Conservation (phyloP, 2,888 invertebrate species). For the Ceratothoa steindachneri region DNA sequence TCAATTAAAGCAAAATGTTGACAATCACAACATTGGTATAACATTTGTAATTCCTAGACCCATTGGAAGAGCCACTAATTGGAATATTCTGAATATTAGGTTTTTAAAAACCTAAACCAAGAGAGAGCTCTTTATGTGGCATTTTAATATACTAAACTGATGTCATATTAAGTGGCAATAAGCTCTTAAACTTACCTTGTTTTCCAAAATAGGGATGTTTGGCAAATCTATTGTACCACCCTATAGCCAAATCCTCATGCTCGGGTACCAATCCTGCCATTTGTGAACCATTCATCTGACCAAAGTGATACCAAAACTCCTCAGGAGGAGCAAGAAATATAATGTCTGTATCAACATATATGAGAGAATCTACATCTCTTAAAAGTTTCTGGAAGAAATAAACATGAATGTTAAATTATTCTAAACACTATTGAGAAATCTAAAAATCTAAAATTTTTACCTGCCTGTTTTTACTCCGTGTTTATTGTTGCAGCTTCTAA, state of each 20-base stretch:
- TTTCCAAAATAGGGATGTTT: constrained; percentile 89
- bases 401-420: neutral
- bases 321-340: constrained; percentile 75
- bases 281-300: constrained; percentile 75
- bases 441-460: neutral
- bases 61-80: too few relatives aligned
- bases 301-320: constrained; percentile 77
- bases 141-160: too few relatives aligned
- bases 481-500: too few relatives aligned
- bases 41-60: too few relatives aligned
- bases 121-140: too few relatives aligned
- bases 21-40: too few relatives aligned
- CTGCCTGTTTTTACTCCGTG: too few relatives aligned
- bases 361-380: constrained; percentile 72
- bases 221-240: constrained; percentile 94
- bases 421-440: neutral
- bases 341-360: constrained; percentile 94
- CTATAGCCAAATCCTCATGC: constrained; percentile 84
- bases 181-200: constrained; percentile 66
- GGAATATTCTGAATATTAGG: too few relatives aligned
- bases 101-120: too few relatives aligned
- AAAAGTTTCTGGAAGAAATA: constrained; percentile 65
- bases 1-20: too few relatives aligned
- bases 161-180: too few relatives aligned
- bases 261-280: constrained; percentile 83